Percentiles rank a stretch among this genome's conserved stretches.
phyloP scores from a whole-genome alignment of 2,113 vertebrate genomes.

The Columba janthina region DNA sequence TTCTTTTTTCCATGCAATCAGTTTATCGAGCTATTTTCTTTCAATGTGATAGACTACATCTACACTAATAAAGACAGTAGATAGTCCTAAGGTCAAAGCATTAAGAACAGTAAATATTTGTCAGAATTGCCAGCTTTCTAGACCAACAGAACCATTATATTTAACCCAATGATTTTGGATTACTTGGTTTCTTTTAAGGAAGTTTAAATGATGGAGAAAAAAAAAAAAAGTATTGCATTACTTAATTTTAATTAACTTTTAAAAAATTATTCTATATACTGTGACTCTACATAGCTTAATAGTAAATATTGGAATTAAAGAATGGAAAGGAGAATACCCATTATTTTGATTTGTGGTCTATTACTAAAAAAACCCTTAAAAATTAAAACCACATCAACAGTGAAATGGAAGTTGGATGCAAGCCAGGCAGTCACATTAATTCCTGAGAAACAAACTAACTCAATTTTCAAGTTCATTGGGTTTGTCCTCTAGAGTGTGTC shows the following conservation, averaged over 20 bases:
- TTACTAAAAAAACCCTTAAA: not conserved
- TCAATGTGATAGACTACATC: not conserved
- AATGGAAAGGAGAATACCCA: not conserved
- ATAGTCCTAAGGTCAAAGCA: not conserved
- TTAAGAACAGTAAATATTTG: not conserved
- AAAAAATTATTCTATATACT: not conserved
- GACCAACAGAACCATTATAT: not conserved
- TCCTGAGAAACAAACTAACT: slow-evolving; percentile 11
- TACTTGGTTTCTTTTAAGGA: not conserved
- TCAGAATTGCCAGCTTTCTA: not conserved
- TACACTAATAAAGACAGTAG: not conserved
- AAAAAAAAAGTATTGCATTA: not conserved
- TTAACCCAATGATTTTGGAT: not conserved
- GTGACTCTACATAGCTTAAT: not conserved
- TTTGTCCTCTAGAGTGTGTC: slow-evolving; percentile 48
- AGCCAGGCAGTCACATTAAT: not conserved
- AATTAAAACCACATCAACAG: not conserved
- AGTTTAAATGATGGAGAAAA: not conserved
- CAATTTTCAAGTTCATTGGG: slow-evolving; percentile 53
- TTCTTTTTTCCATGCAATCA: not conserved
- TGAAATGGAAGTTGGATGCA: slow-evolving; percentile 9
- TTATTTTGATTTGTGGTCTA: not conserved
- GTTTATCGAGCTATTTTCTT: not conserved
- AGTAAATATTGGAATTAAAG: not conserved
- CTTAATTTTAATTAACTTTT: not conserved